Evolutionary conservation across 2,113 vertebrate genomes (phyloP), one percentile per base, ranked within the genome.

Genomic region (Tauraco erythrolophus): DNA sequence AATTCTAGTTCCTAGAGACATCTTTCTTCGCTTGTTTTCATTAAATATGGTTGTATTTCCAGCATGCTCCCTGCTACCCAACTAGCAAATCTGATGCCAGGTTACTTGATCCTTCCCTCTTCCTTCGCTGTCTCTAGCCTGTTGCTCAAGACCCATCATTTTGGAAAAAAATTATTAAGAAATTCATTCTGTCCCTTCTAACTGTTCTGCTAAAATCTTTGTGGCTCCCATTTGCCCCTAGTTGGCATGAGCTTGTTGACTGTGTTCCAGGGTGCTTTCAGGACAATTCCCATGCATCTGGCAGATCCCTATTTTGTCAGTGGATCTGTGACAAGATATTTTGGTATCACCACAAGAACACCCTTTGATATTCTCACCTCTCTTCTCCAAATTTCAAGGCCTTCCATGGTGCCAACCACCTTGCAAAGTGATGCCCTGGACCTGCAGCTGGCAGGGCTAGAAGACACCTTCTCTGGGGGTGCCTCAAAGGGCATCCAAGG

Each of bases 191-290:
- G 11, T 48, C 30, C n/a, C 7, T 39, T 76, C 18, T 72, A 94
- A 65, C 1, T 0, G 31, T 74, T 88, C 65, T 88, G 17, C 39
- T 84, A 61, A 68, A 89, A 72, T 14, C 22, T 69, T 48, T n/a
- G 17, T 28, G 5, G 17, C 14, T 89, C 19, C 19, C 2, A 3
- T 69, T 80, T 75, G 28, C 30, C 13, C 19, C 30, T 1, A 3
- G 21, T 18, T 1, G 3, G 41, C 37, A 61, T 0, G 1, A 78
- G 17, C 15, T 19, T 25, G 22, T 1, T 81, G 56, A 14, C 64
- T 75, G 60, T 31, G 50, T n/a, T 28, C 58, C 57, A 37, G 28
- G 15, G 3, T 2, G 1, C 60, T 74, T 91, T 25, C 41, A 91
- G 82, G 69, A 61, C 31, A 89, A 5, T 4, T 76, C 16, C 48